Base-by-base conservation (phyloP, 2,797 vertebrate species). In the Somateria mollissima region DNA sequence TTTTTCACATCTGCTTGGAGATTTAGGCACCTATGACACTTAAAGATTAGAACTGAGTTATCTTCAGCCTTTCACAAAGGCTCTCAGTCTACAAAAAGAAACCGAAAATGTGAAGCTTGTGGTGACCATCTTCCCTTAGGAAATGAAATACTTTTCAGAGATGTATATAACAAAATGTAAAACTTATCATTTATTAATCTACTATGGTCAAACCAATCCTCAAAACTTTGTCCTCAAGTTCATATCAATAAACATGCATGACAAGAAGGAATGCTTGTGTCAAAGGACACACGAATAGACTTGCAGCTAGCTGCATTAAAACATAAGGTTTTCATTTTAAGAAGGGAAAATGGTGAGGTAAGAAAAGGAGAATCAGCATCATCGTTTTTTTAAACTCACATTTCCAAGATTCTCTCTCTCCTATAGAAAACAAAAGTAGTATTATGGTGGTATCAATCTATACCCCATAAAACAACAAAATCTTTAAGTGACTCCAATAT, bases 1-100 rank as follows among this genome's bases (percentile, higher is more conserved):
- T 89, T 84, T 90, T 73, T 69, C 91, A 92, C n/a, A 77, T 77
- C 58, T 74, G 61, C 71, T 90, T 58, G 87, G 69, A 88, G 72
- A 80, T 75, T 89, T 54, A 91, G 66, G 66, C 70, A 81, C n/a
- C 72, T 87, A 57, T 71, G 61, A 80, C 60, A 70, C 39, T 79
- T 73, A 64, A 93, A 87, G 90, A 83, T 77, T 77, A 90, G 22
- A 43, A 67, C 53, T 36, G 67, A 73, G 71, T 62, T 74, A 66
- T 53, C n/a, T 91, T 53, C 66, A 92, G 62, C 53, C 53, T 92
- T 90, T 74, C 3, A 5, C 21, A 32, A 90, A 78, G 51, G 37
- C 70, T 90, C 53, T 54, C 36, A 51, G 51, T 47, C 62, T 80
- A 30, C 28, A 43, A 91, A 90, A 93, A 69, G 22, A 75, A 92